A percentile compares a stretch with the other conserved stretches of the same genome.
These are phyloP conservation scores for Pseudochromis fuscus DNA, from an alignment of 2,797 vertebrate genomes.

Conservation along the genomic window DNA sequence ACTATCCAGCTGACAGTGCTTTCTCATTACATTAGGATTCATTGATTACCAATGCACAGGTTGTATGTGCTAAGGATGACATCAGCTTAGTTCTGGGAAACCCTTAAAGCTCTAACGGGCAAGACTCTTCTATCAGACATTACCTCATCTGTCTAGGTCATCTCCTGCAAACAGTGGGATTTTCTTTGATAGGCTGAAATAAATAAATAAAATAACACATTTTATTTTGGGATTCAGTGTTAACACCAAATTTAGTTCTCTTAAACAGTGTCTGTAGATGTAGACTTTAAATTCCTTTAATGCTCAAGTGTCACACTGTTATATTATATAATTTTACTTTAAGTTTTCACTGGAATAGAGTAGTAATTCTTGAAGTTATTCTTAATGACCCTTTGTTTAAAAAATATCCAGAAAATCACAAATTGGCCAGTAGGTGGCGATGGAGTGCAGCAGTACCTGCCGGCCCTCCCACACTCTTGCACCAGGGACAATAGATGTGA, in stretches of 20 bases:
- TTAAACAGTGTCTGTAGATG: not conserved
- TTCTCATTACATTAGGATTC: slow-evolving; percentile 10
- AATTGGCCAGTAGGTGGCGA: slow-evolving; percentile 72
- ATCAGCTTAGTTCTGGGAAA: slow-evolving; percentile 79
- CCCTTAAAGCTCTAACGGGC: slow-evolving; percentile 46
- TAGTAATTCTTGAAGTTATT: slow-evolving; percentile 30
- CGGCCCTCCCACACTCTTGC: slow-evolving; percentile 25
- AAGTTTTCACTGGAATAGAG: not conserved
- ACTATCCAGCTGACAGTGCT: slow-evolving; percentile 1
- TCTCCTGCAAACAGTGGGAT: slow-evolving; percentile 4
- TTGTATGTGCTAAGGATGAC: slow-evolving; percentile 68
- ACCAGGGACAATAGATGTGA: slow-evolving; percentile 70
- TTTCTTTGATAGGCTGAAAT: not conserved
- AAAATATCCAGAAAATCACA: not conserved
- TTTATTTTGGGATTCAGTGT: not conserved
- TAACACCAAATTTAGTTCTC: not conserved
- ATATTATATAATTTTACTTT: not conserved
- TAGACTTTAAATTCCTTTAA: not conserved
- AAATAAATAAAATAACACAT: not conserved
- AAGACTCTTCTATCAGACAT: slow-evolving; percentile 74
- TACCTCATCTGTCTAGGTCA: slow-evolving; percentile 68
- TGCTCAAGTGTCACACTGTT: not conserved
- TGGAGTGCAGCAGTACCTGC: slow-evolving; percentile 26
- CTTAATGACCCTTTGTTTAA: slow-evolving; percentile 76
- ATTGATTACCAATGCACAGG: slow-evolving; percentile 65